Conservation (phyloP, 2,113 vertebrate genomes). For the Ceuthmochares aereus region DNA sequence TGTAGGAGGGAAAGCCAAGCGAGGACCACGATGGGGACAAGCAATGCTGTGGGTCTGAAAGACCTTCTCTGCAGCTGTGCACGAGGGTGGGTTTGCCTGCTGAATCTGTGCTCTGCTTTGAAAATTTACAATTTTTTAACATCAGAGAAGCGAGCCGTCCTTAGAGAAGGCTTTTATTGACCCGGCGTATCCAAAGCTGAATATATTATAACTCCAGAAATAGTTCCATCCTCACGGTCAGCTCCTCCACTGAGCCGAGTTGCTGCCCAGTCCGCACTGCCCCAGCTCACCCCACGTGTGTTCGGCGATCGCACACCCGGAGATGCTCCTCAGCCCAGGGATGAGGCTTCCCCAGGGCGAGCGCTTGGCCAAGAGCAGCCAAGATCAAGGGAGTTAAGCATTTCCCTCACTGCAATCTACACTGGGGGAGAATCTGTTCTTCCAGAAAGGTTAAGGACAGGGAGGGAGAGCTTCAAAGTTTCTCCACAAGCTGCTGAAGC, state of each 20-base stretch:
- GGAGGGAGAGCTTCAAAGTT: conserved; percentile 48
- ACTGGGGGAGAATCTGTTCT: not conserved
- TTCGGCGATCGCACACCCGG: accelerated
- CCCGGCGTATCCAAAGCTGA: not conserved
- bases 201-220: not conserved
- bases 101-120: not conserved
- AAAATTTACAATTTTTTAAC: conserved; percentile 1
- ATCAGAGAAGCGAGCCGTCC: not conserved
- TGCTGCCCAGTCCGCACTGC: accelerated
- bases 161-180: not conserved
- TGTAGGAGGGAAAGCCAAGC: not conserved
- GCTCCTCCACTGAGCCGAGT: accelerated
- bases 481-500: not conserved
- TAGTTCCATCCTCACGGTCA: not conserved
- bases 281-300: accelerated
- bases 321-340: not conserved
- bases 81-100: not conserved
- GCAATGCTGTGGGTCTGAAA: not conserved
- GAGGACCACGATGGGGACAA: not conserved
- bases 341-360: accelerated
- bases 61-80: not conserved
- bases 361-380: accelerated
- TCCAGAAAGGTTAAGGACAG: conserved; percentile 1
- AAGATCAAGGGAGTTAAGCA: not conserved
- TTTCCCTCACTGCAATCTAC: accelerated